Percentiles rank a stretch among this genome's conserved stretches.
These are phyloP conservation scores for Palythoa grandiflora DNA, from an alignment of 92 coral and sea anemone genomes.

Conservation along the genomic window DNA sequence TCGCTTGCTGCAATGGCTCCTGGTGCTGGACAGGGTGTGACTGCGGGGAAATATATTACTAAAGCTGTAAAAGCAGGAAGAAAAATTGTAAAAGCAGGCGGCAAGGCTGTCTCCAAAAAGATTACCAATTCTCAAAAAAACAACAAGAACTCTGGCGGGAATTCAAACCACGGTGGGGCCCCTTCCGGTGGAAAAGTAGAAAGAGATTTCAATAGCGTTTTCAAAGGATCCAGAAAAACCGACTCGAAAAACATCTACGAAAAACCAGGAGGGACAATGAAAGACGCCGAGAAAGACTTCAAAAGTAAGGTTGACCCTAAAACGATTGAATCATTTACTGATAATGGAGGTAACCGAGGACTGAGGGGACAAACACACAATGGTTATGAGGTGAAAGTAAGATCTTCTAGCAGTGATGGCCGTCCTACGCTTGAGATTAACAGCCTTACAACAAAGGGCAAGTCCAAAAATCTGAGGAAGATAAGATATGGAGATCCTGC, in stretches of 20 bases:
- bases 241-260: too few relatives aligned
- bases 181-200: too few relatives aligned
- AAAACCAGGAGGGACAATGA: too few relatives aligned
- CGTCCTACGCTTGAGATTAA: slow-evolving; percentile 37
- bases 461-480: neutral
- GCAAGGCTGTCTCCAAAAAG: too few relatives aligned
- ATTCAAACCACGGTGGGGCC: too few relatives aligned
- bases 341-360: slow-evolving; percentile 14
- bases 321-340: too few relatives aligned
- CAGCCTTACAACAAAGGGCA: neutral
- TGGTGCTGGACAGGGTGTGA: slow-evolving; percentile 24
- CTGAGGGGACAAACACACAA: slow-evolving; percentile 32
- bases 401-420: slow-evolving; percentile 39
- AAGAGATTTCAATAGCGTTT: too few relatives aligned
- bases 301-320: too few relatives aligned
- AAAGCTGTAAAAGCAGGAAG: neutral
- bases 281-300: too few relatives aligned
- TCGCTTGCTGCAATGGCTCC: slow-evolving; percentile 24
- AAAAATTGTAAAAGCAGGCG: neutral
- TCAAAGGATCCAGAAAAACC: too few relatives aligned
- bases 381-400: slow-evolving; percentile 40
- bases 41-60: neutral
- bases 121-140: too few relatives aligned
- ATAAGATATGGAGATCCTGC: slow-evolving; percentile 33
- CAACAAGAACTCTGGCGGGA: too few relatives aligned